phyloP scores from a whole-genome alignment of 2,113 vertebrate species.

The Sinocyclocheilus rhinocerous region DNA sequence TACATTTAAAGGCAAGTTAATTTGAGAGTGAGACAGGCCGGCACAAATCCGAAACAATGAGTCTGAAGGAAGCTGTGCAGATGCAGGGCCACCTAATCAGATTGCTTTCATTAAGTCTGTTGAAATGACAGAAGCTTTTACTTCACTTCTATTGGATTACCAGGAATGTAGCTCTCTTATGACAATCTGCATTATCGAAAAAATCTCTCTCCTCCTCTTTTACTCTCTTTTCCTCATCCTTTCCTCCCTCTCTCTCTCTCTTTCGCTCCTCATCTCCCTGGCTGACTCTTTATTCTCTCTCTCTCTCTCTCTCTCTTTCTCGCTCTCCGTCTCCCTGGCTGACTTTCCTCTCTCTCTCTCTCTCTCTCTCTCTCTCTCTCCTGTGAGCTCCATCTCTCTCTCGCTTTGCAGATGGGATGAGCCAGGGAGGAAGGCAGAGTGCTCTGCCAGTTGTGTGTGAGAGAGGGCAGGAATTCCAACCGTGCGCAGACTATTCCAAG shows the following conservation, averaged over 20 bases:
- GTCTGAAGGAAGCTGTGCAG: slow-evolving; percentile 56
- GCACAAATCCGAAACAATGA: slow-evolving; percentile 63
- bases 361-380: neutral
- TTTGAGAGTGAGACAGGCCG: slow-evolving; percentile 57
- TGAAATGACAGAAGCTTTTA: slow-evolving; percentile 66
- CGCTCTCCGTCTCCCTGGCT: slow-evolving; percentile 43
- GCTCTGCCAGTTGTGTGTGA: slow-evolving; percentile 61
- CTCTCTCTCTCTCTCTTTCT: neutral
- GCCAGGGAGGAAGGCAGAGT: slow-evolving; percentile 60
- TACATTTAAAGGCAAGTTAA: slow-evolving; percentile 49
- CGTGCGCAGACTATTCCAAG: slow-evolving; percentile 29
- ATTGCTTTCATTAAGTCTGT: slow-evolving; percentile 67
- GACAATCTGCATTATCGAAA: slow-evolving; percentile 71
- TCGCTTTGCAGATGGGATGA: slow-evolving; percentile 62
- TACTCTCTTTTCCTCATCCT: slow-evolving; percentile 38
- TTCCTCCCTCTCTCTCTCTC: neutral
- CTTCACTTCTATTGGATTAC: slow-evolving; percentile 63
- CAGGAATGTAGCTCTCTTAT: slow-evolving; percentile 65
- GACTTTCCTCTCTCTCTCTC: neutral
- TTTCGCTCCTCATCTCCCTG: slow-evolving; percentile 51
- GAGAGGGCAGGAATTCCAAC: slow-evolving; percentile 55
- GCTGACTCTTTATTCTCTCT: neutral
- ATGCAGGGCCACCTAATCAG: slow-evolving; percentile 60
- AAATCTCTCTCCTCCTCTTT: slow-evolving; percentile 61
- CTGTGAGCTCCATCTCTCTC: neutral